Evolutionary conservation across 1,140 invertebrate genomes (phyloP).

Genomic region (Orchestia grillus): DNA sequence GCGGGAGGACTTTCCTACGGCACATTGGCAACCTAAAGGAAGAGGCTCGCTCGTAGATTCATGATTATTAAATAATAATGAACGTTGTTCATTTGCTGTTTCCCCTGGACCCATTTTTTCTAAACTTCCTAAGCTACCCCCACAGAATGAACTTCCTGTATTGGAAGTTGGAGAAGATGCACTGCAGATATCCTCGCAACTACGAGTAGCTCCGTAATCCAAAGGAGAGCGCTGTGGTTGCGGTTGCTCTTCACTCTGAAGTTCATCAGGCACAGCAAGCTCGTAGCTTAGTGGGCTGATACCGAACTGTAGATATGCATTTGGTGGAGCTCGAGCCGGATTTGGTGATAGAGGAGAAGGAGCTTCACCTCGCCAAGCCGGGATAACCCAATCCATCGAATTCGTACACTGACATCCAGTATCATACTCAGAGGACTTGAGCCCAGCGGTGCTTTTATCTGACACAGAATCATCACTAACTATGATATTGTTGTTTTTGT

Average conservation of each 20-base stretch:
- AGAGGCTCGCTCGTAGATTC: neutral
- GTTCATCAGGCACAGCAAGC: conserved; percentile 60
- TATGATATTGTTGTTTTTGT: conserved; percentile 40
- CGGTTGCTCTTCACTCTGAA: neutral
- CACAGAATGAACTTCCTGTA: conserved; percentile 34
- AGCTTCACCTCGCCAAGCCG: conserved; percentile 66
- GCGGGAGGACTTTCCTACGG: neutral
- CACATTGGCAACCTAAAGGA: neutral
- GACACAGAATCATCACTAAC: neutral
- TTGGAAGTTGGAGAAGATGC: conserved; percentile 42
- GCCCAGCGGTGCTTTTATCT: conserved; percentile 21
- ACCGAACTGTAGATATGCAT: conserved; percentile 67
- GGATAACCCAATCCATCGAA: conserved; percentile 66
- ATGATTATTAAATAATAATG: neutral
- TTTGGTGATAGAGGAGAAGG: conserved; percentile 66
- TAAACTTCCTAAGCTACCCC: conserved; percentile 56
- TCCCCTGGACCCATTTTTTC: conserved; percentile 28
- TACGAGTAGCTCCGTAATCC: conserved; percentile 58
- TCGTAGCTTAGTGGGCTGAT: conserved; percentile 65
- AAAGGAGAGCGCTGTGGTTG: neutral
- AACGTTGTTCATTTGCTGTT: neutral
- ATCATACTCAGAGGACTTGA: conserved; percentile 42
- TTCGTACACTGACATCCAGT: conserved; percentile 58
- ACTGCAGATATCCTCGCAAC: conserved; percentile 57
- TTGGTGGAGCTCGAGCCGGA: conserved; percentile 63